Evolutionary conservation across 2,113 vertebrate genomes (phyloP), one percentile per base, ranked within the genome.

Genomic region (Bufo bufo): DNA sequence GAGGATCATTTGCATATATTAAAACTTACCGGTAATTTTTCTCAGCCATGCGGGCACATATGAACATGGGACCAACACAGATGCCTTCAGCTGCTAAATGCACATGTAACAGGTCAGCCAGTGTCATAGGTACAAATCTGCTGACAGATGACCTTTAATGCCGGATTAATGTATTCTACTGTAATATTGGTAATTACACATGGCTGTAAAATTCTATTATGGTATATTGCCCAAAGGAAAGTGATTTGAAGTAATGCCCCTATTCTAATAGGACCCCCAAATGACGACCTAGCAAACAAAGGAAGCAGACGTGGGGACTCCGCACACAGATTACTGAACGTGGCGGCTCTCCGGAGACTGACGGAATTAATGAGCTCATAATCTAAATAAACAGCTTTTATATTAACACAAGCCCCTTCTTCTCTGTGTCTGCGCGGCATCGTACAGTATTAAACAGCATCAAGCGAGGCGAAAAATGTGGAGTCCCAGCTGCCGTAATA

Each of bases 361-460:
- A 75, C 49, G 84, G 52, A 59, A 61, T 61, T 43, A 77, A 77
- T 85, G 74, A 85, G 16, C 84, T 85, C 84, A 85, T 63, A 61
- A 5, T 61, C 71, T 77, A 77, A 85, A 85, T 77, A 85, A 85
- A 77, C 84, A 61, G 84, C 19, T 63, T 83, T 77, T 77, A 77
- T 58, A 85, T 58, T 85, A 23, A 85, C 72, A 85, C 66, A 85
- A 77, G 56, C 54, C 52, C 71, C 19, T 49, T 6, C 20, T 52
- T 61, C 56, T 50, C 43, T 54, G 5, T 45, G 9, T 50, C 43
- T 74, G 54, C 84, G 23, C 71, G 12, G 80, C 45, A 45, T 66
- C 50, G 59, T 61, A 65, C 50, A 45, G 50, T 50, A 43, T 59
- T 81, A 81, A 81, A 81, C 54, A 17, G 78, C 33, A 82, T 82